Evolutionary conservation across 2,797 vertebrate genomes (phyloP).

Genomic region (Amniataba percoides): DNA sequence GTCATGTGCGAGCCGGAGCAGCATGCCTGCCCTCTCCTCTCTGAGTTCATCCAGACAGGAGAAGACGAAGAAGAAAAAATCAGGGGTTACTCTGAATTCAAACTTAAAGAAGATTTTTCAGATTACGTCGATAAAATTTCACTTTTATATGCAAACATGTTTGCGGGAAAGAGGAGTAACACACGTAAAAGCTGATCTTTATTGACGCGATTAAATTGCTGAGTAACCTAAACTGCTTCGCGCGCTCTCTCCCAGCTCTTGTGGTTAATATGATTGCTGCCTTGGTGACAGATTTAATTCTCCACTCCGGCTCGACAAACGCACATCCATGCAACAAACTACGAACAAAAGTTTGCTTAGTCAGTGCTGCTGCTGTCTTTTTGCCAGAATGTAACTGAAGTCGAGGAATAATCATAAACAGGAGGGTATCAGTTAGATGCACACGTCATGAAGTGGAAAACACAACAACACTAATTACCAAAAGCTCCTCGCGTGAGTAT

Average conservation of each 20-base stretch:
- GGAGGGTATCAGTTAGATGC: slow-evolving; percentile 41
- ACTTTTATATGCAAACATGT: slow-evolving; percentile 53
- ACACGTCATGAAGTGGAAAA: slow-evolving; percentile 7
- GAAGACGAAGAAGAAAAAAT: not conserved
- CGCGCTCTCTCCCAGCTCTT: slow-evolving; percentile 44
- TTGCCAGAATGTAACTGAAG: slow-evolving; percentile 46
- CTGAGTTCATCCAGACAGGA: slow-evolving; percentile 42
- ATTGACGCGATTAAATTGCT: slow-evolving; percentile 56
- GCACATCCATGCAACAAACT: slow-evolving; percentile 15
- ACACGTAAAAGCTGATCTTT: slow-evolving; percentile 48
- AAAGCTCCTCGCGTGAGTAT: slow-evolving; percentile 12
- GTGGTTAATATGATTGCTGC: slow-evolving; percentile 57
- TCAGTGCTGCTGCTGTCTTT: slow-evolving; percentile 5
- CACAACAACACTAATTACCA: slow-evolving; percentile 26
- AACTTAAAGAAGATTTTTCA: slow-evolving; percentile 57
- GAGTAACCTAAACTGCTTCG: slow-evolving; percentile 65
- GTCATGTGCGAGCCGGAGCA: slow-evolving; percentile 38
- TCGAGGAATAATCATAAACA: slow-evolving; percentile 41
- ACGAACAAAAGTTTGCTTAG: slow-evolving; percentile 20
- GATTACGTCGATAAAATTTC: slow-evolving; percentile 47
- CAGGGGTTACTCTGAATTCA: slow-evolving; percentile 45
- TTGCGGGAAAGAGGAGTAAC: slow-evolving; percentile 38
- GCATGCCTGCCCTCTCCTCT: slow-evolving; percentile 45
- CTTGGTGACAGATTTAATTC: slow-evolving; percentile 58
- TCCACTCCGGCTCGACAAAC: slow-evolving; percentile 54